Evolutionary conservation across 2,113 vertebrate genomes (phyloP).

Genomic region (Isurus oxyrinchus): DNA sequence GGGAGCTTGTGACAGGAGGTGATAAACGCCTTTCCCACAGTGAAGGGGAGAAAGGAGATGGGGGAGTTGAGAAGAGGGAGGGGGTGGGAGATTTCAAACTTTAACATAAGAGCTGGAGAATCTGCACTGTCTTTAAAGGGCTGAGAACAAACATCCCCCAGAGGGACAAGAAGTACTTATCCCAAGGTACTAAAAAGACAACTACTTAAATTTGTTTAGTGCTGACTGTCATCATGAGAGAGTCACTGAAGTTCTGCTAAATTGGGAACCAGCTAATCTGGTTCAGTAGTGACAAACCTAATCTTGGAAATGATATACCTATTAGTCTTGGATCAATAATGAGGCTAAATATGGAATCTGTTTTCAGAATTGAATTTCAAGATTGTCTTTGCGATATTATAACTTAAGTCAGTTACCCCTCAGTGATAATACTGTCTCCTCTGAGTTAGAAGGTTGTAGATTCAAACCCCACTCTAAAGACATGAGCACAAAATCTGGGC

Average conservation of each 20-base stretch:
- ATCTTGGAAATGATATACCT: neutral
- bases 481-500: neutral
- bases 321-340: neutral
- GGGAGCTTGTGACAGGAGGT: neutral
- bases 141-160: neutral
- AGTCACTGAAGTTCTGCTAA: neutral
- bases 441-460: neutral
- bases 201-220: neutral
- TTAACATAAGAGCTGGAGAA: neutral
- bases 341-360: neutral
- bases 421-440: neutral
- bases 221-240: neutral
- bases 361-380: neutral
- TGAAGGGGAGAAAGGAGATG: neutral
- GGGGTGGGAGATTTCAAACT: neutral
- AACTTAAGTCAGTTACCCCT: neutral
- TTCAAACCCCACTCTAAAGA: neutral
- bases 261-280: neutral
- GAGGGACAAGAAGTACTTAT: neutral
- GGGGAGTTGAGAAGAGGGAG: neutral
- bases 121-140: neutral
- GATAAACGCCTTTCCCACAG: neutral
- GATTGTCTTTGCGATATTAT: neutral
- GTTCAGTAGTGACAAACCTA: neutral
- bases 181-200: neutral